Base-by-base conservation (phyloP, 2,113 vertebrate genomes). In the Syngnathus floridae region DNA sequence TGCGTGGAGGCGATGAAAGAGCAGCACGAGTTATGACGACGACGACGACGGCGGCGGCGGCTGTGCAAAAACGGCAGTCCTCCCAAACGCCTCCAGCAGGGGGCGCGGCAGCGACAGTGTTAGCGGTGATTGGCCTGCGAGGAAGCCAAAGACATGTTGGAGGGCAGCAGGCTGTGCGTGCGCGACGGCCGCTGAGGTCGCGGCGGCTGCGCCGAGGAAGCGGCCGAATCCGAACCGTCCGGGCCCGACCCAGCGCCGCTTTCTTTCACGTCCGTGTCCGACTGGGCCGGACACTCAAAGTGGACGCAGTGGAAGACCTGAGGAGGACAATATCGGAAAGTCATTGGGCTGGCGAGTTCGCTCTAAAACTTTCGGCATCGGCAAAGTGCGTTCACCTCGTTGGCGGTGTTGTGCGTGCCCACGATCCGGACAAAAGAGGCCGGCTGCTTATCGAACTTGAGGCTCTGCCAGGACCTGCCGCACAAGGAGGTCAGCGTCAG, bases 271-370 rank as follows among this genome's bases (percentile, higher is more conserved):
- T 92, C 93, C 0, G 72, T 79, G 74, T 89, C 86, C 61, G 88
- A 88, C 88, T 95, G 94, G 73, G 94, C 93, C 0, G 96, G 96
- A 79, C 96, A 97, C 82, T 99, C 96, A 37, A 99, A 98, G 89
- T 98, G 96, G 62, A 99, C 96, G 22, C 96, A 99, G 88, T 99
- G 96, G 88, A 99, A 99, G 54, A 99, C 96, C 96, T 99, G 82
- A 51, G 22, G 13, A 66, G 16, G 35, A 1, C 35, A 22, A 11
- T 22, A 12, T 12, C 9, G 9, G 40, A 41, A 12, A 12, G 40
- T 41, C 26, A 31, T 31, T 31, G 26, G 26, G 26, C 26, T 31
- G 26, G 26, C 26, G 26, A 31, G 2, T 31, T 31, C 26, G 3
- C 26, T 31, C 3, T 0, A 31, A 31, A 31, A 31, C 3, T 0